These are phyloP conservation scores for Amyelois transitella DNA, from an alignment of 1,140 invertebrate genomes.

Conservation along the genomic window DNA sequence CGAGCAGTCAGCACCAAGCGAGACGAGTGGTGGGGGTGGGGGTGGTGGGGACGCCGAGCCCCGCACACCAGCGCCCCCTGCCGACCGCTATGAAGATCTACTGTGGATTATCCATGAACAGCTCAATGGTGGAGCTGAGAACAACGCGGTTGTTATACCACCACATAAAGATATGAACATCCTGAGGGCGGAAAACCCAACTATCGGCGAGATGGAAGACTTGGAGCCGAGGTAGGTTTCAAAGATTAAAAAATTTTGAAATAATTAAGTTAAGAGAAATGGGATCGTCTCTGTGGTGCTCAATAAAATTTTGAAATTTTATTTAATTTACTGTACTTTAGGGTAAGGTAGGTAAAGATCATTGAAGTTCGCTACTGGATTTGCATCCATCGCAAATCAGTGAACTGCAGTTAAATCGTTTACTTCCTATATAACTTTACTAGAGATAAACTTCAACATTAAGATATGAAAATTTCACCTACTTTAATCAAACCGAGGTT, in stretches of 20 bases:
- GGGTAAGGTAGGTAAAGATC: too few species aligned
- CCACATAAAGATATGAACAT: constrained; percentile 72
- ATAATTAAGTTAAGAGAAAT: too few species aligned
- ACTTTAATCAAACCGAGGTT: background rate
- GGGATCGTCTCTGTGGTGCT: too few species aligned
- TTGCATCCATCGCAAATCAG: too few species aligned
- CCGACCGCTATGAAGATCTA: constrained; percentile 65
- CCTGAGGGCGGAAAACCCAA: constrained; percentile 75
- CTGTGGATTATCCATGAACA: constrained; percentile 50
- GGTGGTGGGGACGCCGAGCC: constrained; percentile 39
- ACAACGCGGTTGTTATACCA: constrained; percentile 75
- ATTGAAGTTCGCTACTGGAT: too few species aligned
- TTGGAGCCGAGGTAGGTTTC: constrained; percentile 76
- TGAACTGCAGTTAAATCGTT: too few species aligned
- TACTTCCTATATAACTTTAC: too few species aligned
- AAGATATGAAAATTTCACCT: too few species aligned
- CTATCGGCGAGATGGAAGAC: constrained; percentile 78
- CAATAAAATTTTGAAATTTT: too few species aligned
- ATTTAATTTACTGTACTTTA: too few species aligned
- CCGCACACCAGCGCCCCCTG: constrained; percentile 41
- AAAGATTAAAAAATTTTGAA: background rate
- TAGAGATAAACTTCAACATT: too few species aligned
- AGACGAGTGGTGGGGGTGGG: constrained; percentile 39
- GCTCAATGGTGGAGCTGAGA: constrained; percentile 45
- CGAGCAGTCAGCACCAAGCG: constrained; percentile 58